Base-by-base conservation (phyloP, 23 tunicate genomes). In the Trididemnum miniatum region DNA sequence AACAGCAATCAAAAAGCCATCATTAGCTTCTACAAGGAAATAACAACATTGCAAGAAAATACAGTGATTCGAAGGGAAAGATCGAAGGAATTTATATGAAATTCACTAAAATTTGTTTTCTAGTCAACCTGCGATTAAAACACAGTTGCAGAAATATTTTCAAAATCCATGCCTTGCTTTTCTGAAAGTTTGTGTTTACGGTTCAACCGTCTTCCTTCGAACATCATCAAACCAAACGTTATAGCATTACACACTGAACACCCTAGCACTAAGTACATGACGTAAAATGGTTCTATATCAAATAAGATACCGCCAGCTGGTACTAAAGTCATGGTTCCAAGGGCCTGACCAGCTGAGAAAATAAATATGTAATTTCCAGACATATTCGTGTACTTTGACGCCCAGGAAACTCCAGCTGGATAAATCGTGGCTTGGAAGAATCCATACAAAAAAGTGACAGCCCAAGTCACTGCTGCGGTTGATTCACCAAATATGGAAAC, bases 281-380 rank as follows among this genome's bases (percentile, higher is more conserved):
- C 98, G 79, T 64, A 76, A 57, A 93, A 93, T 0, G 98, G 98
- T 71, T 88, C 89, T 31, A 76, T 64, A 23, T 93, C 93, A 62
- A 93, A 93, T 1, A 93, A 23, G 32, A 79, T 51, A 1, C 98
- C 98, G 12, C 98, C 90, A 25, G 84, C 83, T 3, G 98, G 98
- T 15, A 93, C 59, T 3, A 93, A 71, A 35, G 82, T 91, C 98
- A 95, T 89, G 57, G 87, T 89, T 2, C 98, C 98, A 12, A 95
- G 33, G 22, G 98, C 98, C 72, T 95, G 95, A 0, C 98, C 98
- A 26, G 88, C 88, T 31, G 95, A 89, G 52, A 95, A 95, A 0
- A 95, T 89, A 65, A 89, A 95, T 69, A 95, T 89, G 72, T 89
- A 95, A 32, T 95, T 92, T 7, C 98, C 98, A 24, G 98, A 95